A percentile compares a stretch with the other conserved stretches of the same genome.
Evolutionary conservation across 2,797 vertebrate genomes (phyloP).

Genomic region (Argentina silus): DNA sequence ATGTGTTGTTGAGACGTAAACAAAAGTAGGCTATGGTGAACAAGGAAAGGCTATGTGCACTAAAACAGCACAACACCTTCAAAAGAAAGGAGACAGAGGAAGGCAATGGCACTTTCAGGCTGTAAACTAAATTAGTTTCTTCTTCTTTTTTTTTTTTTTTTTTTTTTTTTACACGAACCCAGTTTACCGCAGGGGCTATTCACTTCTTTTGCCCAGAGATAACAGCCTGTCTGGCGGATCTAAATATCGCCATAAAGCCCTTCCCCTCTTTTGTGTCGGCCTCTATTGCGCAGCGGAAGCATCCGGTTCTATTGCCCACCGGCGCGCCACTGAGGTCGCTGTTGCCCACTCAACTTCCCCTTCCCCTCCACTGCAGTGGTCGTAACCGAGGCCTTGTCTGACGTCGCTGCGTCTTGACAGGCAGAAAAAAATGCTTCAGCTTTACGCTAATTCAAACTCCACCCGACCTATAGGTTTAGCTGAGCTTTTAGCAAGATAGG

Average conservation of each 20-base stretch:
- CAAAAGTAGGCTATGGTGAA: conserved; percentile 9
- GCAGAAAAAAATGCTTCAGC: conserved; percentile 42
- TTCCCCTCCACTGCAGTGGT: conserved; percentile 87
- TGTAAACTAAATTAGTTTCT: conserved; percentile 77
- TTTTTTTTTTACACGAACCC: conserved; percentile 55
- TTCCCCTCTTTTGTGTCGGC: conserved; percentile 78
- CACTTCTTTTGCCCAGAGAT: conserved; percentile 78
- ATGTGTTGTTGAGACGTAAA: not conserved
- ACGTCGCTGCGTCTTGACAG: conserved; percentile 71
- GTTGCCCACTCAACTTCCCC: conserved; percentile 80
- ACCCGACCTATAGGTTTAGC: conserved; percentile 34
- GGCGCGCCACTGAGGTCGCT: conserved; percentile 81
- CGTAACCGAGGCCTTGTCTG: conserved; percentile 96
- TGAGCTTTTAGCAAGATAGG: conserved; percentile 44
- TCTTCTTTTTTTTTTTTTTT: too few species aligned
- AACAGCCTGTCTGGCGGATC: conserved; percentile 79
- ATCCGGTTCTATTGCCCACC: conserved; percentile 63
- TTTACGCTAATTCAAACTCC: conserved; percentile 54
- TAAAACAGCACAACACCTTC: conserved; percentile 70
- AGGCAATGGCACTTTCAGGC: conserved; percentile 65
- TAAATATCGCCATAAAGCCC: conserved; percentile 81
- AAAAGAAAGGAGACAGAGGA: conserved; percentile 57
- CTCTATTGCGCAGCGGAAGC: conserved; percentile 74
- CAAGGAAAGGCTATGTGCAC: conserved; percentile 56
- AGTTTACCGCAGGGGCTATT: conserved; percentile 81